These are phyloP conservation scores for Troides oblongomaculatus DNA, from an alignment of 2,888 invertebrate species.

Conservation along the genomic window DNA sequence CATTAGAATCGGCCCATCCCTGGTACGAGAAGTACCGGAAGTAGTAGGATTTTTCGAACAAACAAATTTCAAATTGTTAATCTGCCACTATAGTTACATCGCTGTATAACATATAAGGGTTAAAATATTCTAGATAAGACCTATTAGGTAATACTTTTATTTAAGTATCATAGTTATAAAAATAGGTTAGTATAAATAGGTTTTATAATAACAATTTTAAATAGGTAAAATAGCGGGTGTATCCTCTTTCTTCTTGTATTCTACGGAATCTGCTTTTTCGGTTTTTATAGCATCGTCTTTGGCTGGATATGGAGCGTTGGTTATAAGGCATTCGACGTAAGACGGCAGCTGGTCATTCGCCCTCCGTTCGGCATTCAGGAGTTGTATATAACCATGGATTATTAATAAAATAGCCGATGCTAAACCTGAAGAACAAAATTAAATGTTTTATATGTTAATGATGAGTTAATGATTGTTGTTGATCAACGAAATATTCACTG, in stretches of 20 bases:
- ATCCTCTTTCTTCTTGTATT: constrained; percentile 35
- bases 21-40: too few relatives aligned
- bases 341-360: constrained; percentile 55
- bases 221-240: constrained; percentile 22
- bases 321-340: constrained; percentile 57
- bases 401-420: constrained; percentile 46
- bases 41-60: too few relatives aligned
- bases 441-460: too few relatives aligned
- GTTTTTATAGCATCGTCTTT: background rate
- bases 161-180: background rate
- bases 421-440: constrained; percentile 45
- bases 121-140: background rate
- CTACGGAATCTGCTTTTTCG: constrained; percentile 20
- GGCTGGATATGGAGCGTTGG: background rate
- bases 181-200: background rate
- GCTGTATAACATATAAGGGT: too few relatives aligned
- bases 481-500: too few relatives aligned
- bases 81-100: too few relatives aligned
- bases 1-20: too few relatives aligned
- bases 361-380: constrained; percentile 44
- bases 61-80: too few relatives aligned
- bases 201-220: constrained; percentile 11
- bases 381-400: constrained; percentile 49
- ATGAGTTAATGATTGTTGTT: too few relatives aligned
- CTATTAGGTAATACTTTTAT: background rate